Base-by-base conservation (phyloP, 2,797 vertebrate species). In the Garrulus glandarius region DNA sequence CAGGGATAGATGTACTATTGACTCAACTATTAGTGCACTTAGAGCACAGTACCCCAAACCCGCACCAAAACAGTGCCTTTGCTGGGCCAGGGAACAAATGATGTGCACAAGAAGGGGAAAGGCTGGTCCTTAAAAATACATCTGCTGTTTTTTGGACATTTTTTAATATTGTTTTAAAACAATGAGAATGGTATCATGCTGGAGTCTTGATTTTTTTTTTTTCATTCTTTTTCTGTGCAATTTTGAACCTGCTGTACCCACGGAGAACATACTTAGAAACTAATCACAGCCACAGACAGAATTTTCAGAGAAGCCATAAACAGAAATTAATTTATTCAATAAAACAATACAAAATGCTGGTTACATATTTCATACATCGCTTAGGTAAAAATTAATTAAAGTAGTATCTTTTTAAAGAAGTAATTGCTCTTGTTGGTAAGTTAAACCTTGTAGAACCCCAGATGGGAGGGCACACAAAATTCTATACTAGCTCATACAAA, bases 21-120 rank as follows among this genome's bases (percentile, higher is more conserved):
- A 68, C 18, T 20, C 41, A 72, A 64, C 24, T 39, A 16, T 11
- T 5, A 22, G 15, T 9, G 22, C n/a, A 27, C n/a, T 74, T 36
- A 7, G 15, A 63, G 29, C 29, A 70, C 30, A 30, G 27, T 15
- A 37, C 0, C 18, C 30, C 55, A 84, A 64, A 41, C 12, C 21
- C 3, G 1, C 86, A 76, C 2, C 8, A 72, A 65, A 59, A 55
- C 5, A 46, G 13, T 6, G 64, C 34, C 46, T 80, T 72, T 13
- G 7, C 8, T 1, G 1, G 23, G 36, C 10, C 6, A 10, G 2
- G 5, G 30, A 72, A 70, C 8, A 70, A 71, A 74, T 7, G 2
- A 79, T 23, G 30, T 6, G 15, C 27, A 84, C 56, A 44, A 57
- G 61, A 13, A 64, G 9, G 4, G 36, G 16, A 41, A 77, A 82